Evolutionary conservation across 1,140 invertebrate species (phyloP), one percentile per base, ranked within the genome.

Genomic region (Anthonomus grandis): DNA sequence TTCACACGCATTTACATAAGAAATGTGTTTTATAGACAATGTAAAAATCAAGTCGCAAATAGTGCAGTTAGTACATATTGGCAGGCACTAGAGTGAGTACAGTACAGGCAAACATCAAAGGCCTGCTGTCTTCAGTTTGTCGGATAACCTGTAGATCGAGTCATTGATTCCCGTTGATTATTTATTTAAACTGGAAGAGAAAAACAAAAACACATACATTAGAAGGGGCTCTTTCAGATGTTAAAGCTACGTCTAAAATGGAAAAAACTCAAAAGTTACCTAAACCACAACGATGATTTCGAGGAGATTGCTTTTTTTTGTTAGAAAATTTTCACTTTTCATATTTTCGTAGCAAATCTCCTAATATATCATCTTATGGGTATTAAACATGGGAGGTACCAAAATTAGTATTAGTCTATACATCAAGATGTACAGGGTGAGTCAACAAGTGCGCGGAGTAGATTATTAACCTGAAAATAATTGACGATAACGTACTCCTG

Each of bases 141-240:
- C 24, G 21, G 15, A 10, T 18, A 37, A 10, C 18, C 25, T 54
- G 44, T 31, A 39, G 38, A 15, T 17, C 23, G 22, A 39, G 39
- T 24, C 23, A 24, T 50, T 48, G 36, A 34, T 52, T 46, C 52
- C 59, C 53, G 50, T 52, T 38, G 50, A 18, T 56, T 57, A 57
- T 64, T 51, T 66, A n/a, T 65, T 67, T 67, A 53, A 62, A 69
- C 70, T 72, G 70, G 57, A 72, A 72, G 64, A 72, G 65, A 71
- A 64, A 70, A 71, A 70, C 64, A 64, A 67, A 62, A 71, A 72
- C 59, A 68, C 59, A 46, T 8, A 39, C 31, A 72, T 72, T 72
- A 72, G 70, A 70, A 54, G 36, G 22, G 58, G 54, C 66, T 41
- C 37, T 48, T 51, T 22, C 49, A 50, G 39, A n/a, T n/a, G n/a